phyloP scores from a whole-genome alignment of 64 coral and sea anemone species.

The Dendronephthya gigantea region DNA sequence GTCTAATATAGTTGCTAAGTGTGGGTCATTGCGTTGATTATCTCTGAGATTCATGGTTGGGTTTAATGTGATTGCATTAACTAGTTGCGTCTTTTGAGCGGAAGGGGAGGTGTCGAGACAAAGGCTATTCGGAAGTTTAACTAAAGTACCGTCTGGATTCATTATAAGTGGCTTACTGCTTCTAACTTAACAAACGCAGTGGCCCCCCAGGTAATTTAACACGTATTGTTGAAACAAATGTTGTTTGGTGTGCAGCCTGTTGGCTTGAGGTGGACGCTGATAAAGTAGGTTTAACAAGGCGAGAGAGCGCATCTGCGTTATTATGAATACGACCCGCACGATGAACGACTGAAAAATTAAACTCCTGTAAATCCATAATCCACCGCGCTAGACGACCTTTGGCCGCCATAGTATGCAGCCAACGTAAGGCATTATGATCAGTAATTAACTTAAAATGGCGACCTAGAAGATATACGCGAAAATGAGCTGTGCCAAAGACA shows the following conservation, averaged over 20 bases:
- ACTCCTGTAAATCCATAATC: constrained; percentile 42
- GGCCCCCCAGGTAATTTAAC: neutral
- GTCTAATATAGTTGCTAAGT: neutral
- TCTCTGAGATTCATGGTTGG: neutral
- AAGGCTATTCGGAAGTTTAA: neutral
- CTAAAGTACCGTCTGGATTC: neutral
- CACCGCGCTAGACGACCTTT: constrained; percentile 32
- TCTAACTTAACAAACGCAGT: neutral
- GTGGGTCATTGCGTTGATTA: neutral
- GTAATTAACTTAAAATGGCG: constrained; percentile 24
- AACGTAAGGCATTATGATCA: constrained; percentile 24
- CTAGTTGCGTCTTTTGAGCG: neutral
- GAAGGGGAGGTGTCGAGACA: neutral
- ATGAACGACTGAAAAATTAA: constrained; percentile 20
- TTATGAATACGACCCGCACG: constrained; percentile 23
- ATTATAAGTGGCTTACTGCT: neutral
- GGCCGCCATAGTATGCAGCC: constrained; percentile 29
- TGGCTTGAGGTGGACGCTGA: neutral
- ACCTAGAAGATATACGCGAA: constrained; percentile 28
- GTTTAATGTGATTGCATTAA: neutral
- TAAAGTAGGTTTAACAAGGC: neutral
- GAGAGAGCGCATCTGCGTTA: constrained; percentile 2
- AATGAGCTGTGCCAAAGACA: constrained; percentile 20
- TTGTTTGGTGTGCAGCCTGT: too few species aligned
- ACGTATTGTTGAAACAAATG: neutral